phyloP scores from a whole-genome alignment of 2,113 vertebrate species.

The Mus musculus region DNA sequence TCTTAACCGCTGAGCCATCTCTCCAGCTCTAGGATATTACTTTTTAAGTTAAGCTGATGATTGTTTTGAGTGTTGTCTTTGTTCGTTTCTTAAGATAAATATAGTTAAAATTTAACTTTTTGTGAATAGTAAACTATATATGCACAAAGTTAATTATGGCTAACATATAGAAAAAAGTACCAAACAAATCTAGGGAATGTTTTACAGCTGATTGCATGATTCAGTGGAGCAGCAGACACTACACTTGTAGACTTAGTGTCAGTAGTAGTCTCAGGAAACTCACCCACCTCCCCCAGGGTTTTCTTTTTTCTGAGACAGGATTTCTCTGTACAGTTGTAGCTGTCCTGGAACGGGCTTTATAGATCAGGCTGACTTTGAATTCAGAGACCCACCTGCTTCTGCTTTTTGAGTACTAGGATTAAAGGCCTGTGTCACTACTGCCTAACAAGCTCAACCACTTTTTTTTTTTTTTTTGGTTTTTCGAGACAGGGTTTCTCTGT shows the following conservation, averaged over 20 bases:
- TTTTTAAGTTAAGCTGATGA: constrained; percentile 38
- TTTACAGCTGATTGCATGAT: neutral
- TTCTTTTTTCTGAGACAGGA: neutral
- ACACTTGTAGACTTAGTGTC: neutral
- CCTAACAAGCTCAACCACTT: neutral
- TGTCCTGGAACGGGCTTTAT: neutral
- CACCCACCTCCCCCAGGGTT: too few species aligned
- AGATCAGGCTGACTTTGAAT: neutral
- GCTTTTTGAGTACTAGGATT: neutral
- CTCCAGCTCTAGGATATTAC: neutral
- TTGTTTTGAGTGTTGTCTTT: neutral
- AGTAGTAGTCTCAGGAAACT: neutral
- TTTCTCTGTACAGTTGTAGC: neutral
- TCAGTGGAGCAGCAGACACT: neutral
- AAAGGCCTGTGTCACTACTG: neutral
- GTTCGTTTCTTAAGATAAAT: constrained; percentile 3
- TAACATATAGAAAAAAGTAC: constrained; percentile 9
- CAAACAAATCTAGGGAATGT: neutral
- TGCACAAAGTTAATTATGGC: constrained; percentile 17
- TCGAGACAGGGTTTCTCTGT: too few species aligned
- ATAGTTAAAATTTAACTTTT: constrained; percentile 11
- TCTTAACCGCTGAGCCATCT: too few species aligned
- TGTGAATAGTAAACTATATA: neutral
- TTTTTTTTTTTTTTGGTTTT: too few species aligned
- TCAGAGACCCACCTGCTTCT: neutral